A percentile compares a stretch with the other conserved stretches of the same genome.
phyloP scores from a whole-genome alignment of 1,140 invertebrate genomes.

The Halesus radiatus region DNA sequence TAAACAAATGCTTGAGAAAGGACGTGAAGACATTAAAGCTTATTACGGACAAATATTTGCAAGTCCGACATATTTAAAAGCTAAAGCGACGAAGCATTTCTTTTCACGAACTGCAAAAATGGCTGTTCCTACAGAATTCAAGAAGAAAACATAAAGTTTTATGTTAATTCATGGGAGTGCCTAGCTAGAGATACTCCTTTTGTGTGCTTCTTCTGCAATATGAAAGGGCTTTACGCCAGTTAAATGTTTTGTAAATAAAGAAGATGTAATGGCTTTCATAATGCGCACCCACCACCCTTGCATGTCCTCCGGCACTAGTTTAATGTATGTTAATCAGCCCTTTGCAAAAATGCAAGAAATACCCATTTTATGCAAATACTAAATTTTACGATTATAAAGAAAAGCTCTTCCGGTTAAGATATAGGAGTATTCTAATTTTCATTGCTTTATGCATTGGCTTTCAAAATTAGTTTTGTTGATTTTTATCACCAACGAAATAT shows the following conservation, averaged over 20 bases:
- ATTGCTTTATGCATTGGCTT: conserved; percentile 6
- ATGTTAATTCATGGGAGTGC: not conserved
- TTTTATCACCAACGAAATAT: conserved; percentile 17
- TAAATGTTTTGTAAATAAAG: too few relatives aligned
- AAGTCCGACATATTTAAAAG: not conserved
- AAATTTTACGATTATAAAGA: too few relatives aligned
- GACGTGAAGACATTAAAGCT: conserved; percentile 10
- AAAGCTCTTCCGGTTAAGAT: too few relatives aligned
- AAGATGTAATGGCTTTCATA: too few relatives aligned
- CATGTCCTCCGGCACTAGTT: too few relatives aligned
- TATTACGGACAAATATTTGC: conserved; percentile 15
- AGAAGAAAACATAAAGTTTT: not conserved
- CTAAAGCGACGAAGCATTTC: not conserved
- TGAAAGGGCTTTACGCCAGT: not conserved
- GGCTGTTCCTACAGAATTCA: conserved; percentile 3
- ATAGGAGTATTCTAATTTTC: too few relatives aligned
- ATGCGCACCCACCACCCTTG: too few relatives aligned
- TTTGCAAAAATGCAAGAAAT: too few relatives aligned
- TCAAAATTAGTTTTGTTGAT: conserved; percentile 28
- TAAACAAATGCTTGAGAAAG: conserved; percentile 29
- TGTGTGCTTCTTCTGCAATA: not conserved
- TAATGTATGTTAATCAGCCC: too few relatives aligned
- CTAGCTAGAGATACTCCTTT: not conserved
- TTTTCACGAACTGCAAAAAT: not conserved
- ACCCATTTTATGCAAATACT: too few relatives aligned